Evolutionary conservation across 2,797 vertebrate species (phyloP).

Genomic region (Onychomys torridus): DNA sequence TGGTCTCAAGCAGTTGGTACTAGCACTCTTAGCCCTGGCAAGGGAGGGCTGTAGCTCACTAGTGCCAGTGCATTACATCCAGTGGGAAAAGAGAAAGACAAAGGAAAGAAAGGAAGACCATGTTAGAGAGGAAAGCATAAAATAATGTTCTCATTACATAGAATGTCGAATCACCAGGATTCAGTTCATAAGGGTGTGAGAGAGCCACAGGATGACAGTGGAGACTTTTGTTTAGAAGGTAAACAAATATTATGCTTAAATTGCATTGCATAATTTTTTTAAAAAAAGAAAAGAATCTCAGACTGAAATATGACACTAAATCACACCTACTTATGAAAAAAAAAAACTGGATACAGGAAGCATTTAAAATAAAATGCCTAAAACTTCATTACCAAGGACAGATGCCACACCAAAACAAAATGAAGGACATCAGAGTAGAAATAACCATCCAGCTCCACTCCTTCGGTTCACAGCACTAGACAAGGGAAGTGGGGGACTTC

Average conservation of each 20-base stretch:
- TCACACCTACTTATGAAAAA: slow-evolving; percentile 81
- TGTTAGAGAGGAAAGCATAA: slow-evolving; percentile 93
- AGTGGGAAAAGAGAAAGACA: slow-evolving; percentile 94
- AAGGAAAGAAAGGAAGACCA: slow-evolving; percentile 92
- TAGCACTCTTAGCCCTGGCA: slow-evolving; percentile 99
- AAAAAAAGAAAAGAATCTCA: slow-evolving; percentile 65
- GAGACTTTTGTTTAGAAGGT: slow-evolving; percentile 83
- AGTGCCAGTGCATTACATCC: slow-evolving; percentile 97
- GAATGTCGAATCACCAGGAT: slow-evolving; percentile 88
- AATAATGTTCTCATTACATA: slow-evolving; percentile 89
- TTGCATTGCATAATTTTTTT: slow-evolving; percentile 78
- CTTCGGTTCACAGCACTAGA: slow-evolving; percentile 62
- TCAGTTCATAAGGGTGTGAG: slow-evolving; percentile 86
- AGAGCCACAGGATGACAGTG: slow-evolving; percentile 84
- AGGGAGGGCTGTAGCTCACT: slow-evolving; percentile 98
- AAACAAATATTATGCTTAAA: slow-evolving; percentile 86
- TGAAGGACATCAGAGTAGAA: slow-evolving; percentile 81
- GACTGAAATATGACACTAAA: slow-evolving; percentile 82
- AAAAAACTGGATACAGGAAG: slow-evolving; percentile 81
- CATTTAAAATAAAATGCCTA: slow-evolving; percentile 82
- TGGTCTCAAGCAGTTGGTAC: slow-evolving; percentile 99
- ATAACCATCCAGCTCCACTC: slow-evolving; percentile 69
- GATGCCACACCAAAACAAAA: slow-evolving; percentile 85
- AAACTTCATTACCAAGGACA: slow-evolving; percentile 78
- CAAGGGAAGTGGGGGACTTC: slow-evolving; percentile 58